Base-by-base conservation (phyloP, 1,140 invertebrate species). In the Saccostrea glomerata region DNA sequence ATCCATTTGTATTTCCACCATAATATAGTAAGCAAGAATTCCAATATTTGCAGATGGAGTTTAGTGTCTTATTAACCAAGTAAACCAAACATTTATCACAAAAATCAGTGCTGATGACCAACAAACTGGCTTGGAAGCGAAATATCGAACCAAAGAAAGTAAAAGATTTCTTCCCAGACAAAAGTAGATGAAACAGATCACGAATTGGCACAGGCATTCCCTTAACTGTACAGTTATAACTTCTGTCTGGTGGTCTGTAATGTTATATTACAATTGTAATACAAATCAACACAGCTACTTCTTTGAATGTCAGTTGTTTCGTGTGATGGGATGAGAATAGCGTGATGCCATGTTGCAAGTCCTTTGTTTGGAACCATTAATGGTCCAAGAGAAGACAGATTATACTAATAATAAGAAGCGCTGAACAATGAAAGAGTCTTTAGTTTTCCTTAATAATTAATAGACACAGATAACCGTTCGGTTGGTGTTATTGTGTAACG, bases 21-120 rank as follows among this genome's bases (percentile, higher is more conserved):
- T 77, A 30, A 77, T 77, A 36, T 15, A 25, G 30, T 77, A 36
- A 15, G 12, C 30, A 9, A 25, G 4, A 15, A 11, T 25, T 77
- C 25, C 70, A 30, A 25, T 77, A 30, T 77, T 77, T 77, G 70
- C 25, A 15, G 70, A 15, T 5, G 25, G 30, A 30, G 11, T 25
- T 36, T 77, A 25, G 70, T 13, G 70, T 77, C 70, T 77, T 77
- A 77, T 77, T 77, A 77, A 0, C 47, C 70, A 36, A 25, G 70
- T 12, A 77, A 77, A 36, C 70, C 70, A 77, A 77, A 77, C 70
- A 77, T 77, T 30, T 77, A 77, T 77, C 70, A 77, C 25, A 77
- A 30, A 77, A 77, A 36, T 30, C 23, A 77, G 70, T 11, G 13
- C 30, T 77, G 23, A 77, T 77, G 70, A 77, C 25, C 70, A 77